These are phyloP conservation scores for Popillia japonica DNA, from an alignment of 1,140 invertebrate genomes.

Conservation along the genomic window DNA sequence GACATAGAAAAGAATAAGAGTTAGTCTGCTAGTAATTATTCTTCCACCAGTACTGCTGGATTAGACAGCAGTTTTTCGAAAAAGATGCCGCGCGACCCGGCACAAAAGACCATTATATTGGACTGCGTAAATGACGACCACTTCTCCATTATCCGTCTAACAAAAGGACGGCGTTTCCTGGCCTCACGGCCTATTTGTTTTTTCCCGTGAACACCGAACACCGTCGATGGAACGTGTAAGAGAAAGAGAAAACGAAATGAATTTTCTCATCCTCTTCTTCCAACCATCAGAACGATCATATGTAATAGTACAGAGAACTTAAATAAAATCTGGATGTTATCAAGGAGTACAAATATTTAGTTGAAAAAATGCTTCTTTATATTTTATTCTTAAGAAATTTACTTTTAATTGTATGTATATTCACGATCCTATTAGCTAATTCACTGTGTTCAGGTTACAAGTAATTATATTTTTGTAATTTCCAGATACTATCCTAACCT, in stretches of 20 bases:
- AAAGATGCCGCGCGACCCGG: constrained; percentile 6
- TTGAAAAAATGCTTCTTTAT: neutral
- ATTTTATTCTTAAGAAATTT: neutral
- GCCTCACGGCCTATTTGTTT: constrained; percentile 18
- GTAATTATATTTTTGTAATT: neutral
- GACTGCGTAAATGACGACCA: constrained; percentile 44
- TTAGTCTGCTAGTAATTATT: constrained; percentile 13
- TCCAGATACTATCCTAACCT: neutral
- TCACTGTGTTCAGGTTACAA: neutral
- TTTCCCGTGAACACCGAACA: constrained; percentile 8
- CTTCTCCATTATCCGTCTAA: constrained; percentile 41
- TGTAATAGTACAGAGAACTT: neutral
- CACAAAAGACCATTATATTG: constrained; percentile 42
- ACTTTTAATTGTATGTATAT: neutral
- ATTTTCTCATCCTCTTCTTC: neutral
- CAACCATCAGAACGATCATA: neutral
- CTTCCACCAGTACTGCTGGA: constrained; percentile 30
- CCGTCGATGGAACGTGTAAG: neutral
- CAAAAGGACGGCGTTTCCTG: constrained; percentile 37
- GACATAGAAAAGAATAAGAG: constrained; percentile 5
- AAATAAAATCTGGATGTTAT: neutral
- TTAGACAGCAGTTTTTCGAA: constrained; percentile 44
- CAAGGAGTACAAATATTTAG: neutral
- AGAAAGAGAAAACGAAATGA: constrained; percentile 9
- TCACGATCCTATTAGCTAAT: neutral